Percentiles rank a stretch among this genome's conserved stretches.
Evolutionary conservation across 2,888 invertebrate species (phyloP).

Genomic region (Cantharis nigra): DNA sequence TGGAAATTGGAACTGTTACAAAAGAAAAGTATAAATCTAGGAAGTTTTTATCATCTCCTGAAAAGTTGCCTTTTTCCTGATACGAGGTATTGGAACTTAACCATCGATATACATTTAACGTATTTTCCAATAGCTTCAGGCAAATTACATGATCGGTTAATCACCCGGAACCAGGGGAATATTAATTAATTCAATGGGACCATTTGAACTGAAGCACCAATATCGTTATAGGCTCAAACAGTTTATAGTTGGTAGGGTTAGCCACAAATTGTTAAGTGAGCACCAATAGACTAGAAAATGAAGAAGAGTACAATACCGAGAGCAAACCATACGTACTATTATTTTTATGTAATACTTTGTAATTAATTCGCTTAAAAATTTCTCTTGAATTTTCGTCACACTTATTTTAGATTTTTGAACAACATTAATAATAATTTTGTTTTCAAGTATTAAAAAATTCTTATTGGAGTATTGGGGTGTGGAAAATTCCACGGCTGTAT

Average conservation of each 20-base stretch:
- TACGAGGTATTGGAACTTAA: too few relatives aligned
- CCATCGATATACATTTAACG: background rate
- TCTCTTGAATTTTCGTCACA: background rate
- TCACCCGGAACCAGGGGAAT: constrained; percentile 23
- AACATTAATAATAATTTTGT: background rate
- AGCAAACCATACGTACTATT: constrained; percentile 35
- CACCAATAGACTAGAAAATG: constrained; percentile 44
- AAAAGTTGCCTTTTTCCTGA: too few relatives aligned
- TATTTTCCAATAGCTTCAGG: constrained; percentile 22
- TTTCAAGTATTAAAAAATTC: too few relatives aligned
- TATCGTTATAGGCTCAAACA: constrained; percentile 36
- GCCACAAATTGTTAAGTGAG: constrained; percentile 45
- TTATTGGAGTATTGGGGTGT: too few relatives aligned
- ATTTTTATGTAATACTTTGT: constrained; percentile 6
- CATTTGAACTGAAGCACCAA: constrained; percentile 37
- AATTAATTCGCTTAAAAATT: constrained; percentile 18
- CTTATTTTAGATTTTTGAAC: constrained; percentile 6
- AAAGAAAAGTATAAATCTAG: too few relatives aligned
- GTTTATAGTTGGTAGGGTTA: constrained; percentile 39
- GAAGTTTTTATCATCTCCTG: too few relatives aligned
- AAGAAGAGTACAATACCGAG: constrained; percentile 39
- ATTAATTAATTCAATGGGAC: constrained; percentile 32
- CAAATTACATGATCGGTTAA: constrained; percentile 26
- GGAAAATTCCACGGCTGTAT: too few relatives aligned
- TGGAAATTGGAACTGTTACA: too few relatives aligned